Conservation (phyloP, 2,888 invertebrate species). For the Esperia sulphurella region DNA sequence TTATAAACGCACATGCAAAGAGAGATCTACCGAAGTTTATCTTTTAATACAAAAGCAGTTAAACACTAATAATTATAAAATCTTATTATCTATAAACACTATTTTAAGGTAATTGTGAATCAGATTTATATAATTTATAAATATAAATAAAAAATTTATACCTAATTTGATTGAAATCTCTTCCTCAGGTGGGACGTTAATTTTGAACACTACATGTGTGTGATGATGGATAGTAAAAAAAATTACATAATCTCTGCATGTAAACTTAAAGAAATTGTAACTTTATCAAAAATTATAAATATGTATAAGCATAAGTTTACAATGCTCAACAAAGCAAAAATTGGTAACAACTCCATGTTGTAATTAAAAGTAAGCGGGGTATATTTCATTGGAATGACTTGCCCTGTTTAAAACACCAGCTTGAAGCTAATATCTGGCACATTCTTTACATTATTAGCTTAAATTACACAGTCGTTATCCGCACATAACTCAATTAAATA, state of each 20-base stretch:
- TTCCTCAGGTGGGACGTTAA: neutral
- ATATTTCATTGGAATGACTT: neutral
- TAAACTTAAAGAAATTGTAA: too few species aligned
- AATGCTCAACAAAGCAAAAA: neutral
- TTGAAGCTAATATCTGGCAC: conserved; percentile 1
- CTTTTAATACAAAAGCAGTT: conserved; percentile 5
- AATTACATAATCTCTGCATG: neutral
- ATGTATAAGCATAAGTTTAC: neutral
- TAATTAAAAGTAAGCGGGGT: too few species aligned
- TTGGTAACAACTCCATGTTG: neutral
- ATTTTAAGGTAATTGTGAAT: neutral
- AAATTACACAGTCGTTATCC: neutral
- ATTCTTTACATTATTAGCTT: neutral
- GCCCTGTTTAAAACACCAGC: neutral
- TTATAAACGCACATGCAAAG: conserved; percentile 1
- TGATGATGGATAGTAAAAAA: too few species aligned
- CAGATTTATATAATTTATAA: neutral
- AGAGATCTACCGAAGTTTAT: conserved; percentile 7
- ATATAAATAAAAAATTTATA: neutral
- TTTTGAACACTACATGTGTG: neutral
- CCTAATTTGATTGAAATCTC: neutral
- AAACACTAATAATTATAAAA: neutral
- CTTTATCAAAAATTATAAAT: neutral
- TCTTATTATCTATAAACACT: neutral
- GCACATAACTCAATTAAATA: neutral